Percentiles rank a stretch among this genome's conserved stretches.
phyloP scores from a whole-genome alignment of 2,113 vertebrate genomes.

The Tragelaphus imberbis region DNA sequence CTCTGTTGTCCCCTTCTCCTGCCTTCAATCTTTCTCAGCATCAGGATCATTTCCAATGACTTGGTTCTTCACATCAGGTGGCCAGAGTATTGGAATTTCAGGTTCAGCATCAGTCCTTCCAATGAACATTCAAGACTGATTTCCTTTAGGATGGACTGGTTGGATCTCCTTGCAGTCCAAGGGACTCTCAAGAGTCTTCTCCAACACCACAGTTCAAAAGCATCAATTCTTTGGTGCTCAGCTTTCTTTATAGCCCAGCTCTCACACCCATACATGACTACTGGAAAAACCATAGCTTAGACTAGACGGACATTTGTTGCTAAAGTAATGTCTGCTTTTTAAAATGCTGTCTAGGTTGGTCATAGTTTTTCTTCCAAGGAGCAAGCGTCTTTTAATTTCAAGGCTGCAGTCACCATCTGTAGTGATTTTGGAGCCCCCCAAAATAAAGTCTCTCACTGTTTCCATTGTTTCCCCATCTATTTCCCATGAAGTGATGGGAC shows the following conservation, averaged over 20 bases:
- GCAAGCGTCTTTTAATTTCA: not conserved
- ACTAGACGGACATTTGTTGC: not conserved
- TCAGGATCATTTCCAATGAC: not conserved
- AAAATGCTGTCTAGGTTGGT: not conserved
- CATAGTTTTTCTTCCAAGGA: not conserved
- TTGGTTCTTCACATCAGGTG: not conserved
- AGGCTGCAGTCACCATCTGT: not conserved
- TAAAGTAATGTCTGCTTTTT: not conserved
- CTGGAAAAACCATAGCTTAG: not conserved
- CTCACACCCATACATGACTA: not conserved
- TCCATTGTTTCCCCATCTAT: not conserved
- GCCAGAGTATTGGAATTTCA: not conserved
- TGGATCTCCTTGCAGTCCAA: not conserved
- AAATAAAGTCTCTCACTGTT: not conserved
- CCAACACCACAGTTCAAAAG: not conserved
- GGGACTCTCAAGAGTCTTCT: not conserved
- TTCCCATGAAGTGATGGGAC: not conserved
- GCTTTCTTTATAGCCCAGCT: not conserved
- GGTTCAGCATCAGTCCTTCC: not conserved
- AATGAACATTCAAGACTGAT: not conserved
- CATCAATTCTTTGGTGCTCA: not conserved
- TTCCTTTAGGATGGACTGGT: not conserved
- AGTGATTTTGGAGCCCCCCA: not conserved
- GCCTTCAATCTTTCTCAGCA: not conserved
- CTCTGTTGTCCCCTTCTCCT: not conserved